Conservation (phyloP, 2,113 vertebrate species). For the Antechinus flavipes region DNA sequence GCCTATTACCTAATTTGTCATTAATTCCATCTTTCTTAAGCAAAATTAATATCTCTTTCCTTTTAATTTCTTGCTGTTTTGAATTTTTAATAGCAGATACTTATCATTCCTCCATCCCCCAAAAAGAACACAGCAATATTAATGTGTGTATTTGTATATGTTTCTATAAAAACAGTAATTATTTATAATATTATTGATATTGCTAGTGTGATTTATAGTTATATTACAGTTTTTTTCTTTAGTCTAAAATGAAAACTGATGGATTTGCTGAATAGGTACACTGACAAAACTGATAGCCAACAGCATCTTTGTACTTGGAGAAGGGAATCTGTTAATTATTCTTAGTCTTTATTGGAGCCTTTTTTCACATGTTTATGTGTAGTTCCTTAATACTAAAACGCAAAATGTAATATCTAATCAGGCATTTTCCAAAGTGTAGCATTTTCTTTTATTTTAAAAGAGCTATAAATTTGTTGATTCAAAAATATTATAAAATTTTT, state of each 20-base stretch:
- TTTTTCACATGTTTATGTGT: background rate
- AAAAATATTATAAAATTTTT: background rate
- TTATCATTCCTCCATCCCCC: background rate
- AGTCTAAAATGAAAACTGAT: background rate
- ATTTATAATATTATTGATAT: background rate
- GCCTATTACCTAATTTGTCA: background rate
- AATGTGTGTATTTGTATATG: background rate
- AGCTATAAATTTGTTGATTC: background rate
- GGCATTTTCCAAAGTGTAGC: background rate
- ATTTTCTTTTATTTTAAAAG: background rate
- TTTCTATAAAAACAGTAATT: background rate
- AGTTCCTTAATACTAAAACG: background rate
- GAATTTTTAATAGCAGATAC: background rate
- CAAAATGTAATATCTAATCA: background rate
- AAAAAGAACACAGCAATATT: background rate
- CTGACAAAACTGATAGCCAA: background rate
- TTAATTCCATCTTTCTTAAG: background rate
- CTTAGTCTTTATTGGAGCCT: background rate
- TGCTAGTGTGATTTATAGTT: background rate
- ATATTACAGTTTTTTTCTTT: background rate
- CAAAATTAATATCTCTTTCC: background rate
- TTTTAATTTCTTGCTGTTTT: background rate
- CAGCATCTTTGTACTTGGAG: background rate
- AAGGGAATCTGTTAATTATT: background rate
- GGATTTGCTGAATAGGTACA: background rate